A percentile compares a stretch with the other conserved stretches of the same genome.
These are phyloP conservation scores for Phyllotreta striolata DNA, from an alignment of 2,888 invertebrate species.

Conservation along the genomic window DNA sequence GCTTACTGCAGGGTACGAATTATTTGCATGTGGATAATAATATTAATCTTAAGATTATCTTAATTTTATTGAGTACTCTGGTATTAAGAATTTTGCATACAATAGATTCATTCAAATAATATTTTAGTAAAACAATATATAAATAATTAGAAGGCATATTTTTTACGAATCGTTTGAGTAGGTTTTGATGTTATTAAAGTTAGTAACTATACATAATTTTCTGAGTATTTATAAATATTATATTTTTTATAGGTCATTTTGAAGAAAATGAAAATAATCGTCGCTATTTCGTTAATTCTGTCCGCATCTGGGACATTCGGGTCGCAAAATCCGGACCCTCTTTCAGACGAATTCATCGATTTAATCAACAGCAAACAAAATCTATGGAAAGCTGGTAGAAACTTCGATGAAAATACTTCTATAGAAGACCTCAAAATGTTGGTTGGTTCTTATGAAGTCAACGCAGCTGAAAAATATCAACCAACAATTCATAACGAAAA, in stretches of 20 bases:
- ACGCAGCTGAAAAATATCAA: not conserved
- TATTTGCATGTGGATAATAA: too few relatives aligned
- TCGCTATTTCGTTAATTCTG: not conserved
- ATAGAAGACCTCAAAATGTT: conserved; percentile 69
- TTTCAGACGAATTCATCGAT: conserved; percentile 77
- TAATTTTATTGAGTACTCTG: too few relatives aligned
- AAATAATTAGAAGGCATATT: too few relatives aligned
- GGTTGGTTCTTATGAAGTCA: conserved; percentile 69
- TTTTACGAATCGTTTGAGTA: too few relatives aligned
- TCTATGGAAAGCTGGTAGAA: conserved; percentile 82
- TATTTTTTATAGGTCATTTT: not conserved
- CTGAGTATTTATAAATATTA: too few relatives aligned
- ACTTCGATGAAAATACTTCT: conserved; percentile 71
- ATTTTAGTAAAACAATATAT: too few relatives aligned
- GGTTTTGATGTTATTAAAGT: too few relatives aligned
- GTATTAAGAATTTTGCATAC: too few relatives aligned
- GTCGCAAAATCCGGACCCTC: conserved; percentile 58
- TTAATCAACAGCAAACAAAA: conserved; percentile 72
- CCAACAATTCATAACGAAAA: not conserved
- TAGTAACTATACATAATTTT: too few relatives aligned
- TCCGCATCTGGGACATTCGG: not conserved
- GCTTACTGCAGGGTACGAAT: too few relatives aligned
- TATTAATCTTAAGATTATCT: too few relatives aligned
- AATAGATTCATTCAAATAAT: too few relatives aligned
- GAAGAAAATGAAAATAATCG: not conserved